Evolutionary conservation across 1,140 invertebrate species (phyloP), one percentile per base, ranked within the genome.

Genomic region (Melitaea cinxia): DNA sequence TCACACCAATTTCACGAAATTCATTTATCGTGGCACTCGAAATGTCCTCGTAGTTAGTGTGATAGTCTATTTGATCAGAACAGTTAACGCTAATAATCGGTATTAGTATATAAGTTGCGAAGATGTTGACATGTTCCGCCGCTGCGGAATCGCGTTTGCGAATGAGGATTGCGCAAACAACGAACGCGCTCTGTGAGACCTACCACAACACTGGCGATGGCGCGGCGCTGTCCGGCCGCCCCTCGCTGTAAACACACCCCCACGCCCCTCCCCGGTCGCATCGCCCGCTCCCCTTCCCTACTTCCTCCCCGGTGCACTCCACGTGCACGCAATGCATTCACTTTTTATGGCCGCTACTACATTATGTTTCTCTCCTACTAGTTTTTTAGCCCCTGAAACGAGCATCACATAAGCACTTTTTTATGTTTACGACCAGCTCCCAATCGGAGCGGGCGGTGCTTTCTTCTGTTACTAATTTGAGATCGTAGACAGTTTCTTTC

Each of bases 171-270:
- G 63, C 62, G 73, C 72, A 78, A 74, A 61, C 66, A 70, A 78
- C 85, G 78, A 77, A 80, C 85, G 77, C 74, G 70, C 81, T 75
- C 72, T 54, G 68, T 79, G 80, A 74, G 88, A 91, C 91, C 91
- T 91, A 91, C 91, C 89, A 89, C 91, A 91, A 91, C 85, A 91
- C 88, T 91, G 90, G 75, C 80, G 70, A 67, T 70, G 61, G 64
- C 68, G 65, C 75, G 72, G 70, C 62, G 77, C 73, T 73, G 73
- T 72, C 82, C 75, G 78, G 80, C 83, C 88, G 83, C 81, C 83
- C 87, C 88, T 80, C 80, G 80, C 80, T 50, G 74, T 86, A 86
- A 87, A 88, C 84, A 88, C 83, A 86, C 83, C 84, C 82, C 83
- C 81, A 77, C 77, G 77, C 83, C 78, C 85, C 82, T 75, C 78